phyloP scores from a whole-genome alignment of 2,113 vertebrate species.

The Sorex fumeus region DNA sequence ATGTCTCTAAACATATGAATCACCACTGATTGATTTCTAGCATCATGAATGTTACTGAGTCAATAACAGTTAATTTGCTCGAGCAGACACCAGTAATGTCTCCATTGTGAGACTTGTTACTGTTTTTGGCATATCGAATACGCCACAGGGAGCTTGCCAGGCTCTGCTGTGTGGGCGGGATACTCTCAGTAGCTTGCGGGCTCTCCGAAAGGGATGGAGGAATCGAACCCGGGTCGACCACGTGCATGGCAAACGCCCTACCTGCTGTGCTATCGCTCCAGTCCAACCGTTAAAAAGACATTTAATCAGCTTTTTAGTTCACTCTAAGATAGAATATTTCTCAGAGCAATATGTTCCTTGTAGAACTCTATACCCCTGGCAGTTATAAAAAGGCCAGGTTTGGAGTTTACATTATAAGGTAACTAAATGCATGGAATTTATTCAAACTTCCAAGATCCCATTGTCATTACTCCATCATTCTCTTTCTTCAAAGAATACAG shows the following conservation, averaged over 20 bases:
- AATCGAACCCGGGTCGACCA: no score
- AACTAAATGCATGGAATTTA: slow-evolving; percentile 2
- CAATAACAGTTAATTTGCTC: slow-evolving; percentile 48
- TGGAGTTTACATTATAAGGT: not conserved
- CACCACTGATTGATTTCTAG: slow-evolving; percentile 58
- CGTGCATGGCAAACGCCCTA: no score
- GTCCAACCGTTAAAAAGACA: no score
- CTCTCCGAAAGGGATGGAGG: no score
- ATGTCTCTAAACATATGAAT: slow-evolving; percentile 50
- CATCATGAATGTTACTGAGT: slow-evolving; percentile 13
- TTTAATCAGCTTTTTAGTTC: slow-evolving; percentile 60
- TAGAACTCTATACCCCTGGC: not conserved
- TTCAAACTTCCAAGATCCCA: not conserved
- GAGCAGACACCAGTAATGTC: no score
- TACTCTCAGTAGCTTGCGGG: no score
- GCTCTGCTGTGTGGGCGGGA: no score
- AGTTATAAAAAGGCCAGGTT: not conserved
- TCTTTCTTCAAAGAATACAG: slow-evolving; percentile 48
- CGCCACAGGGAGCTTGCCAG: no score
- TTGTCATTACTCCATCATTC: not conserved
- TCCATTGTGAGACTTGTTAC: no score
- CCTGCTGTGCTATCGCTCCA: no score
- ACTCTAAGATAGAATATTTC: slow-evolving; percentile 42
- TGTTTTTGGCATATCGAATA: no score
- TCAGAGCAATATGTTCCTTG: not conserved